A percentile compares a stretch with the other conserved stretches of the same genome.
Conservation (phyloP, 2,113 vertebrate genomes). For the Scytalopus superciliaris region DNA sequence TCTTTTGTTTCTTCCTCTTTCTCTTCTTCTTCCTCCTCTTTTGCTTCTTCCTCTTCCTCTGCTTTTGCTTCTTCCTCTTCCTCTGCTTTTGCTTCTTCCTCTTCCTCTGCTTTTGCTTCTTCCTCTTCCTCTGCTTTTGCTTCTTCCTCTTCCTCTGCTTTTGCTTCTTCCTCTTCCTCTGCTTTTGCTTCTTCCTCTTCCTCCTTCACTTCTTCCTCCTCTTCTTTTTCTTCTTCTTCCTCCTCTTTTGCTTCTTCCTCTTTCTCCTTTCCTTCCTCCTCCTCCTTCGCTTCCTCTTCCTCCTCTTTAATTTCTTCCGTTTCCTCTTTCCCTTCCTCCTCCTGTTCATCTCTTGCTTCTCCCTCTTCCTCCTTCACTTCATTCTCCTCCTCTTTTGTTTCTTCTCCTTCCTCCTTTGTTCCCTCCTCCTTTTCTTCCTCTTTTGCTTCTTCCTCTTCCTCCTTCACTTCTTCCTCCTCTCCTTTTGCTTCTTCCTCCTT, state of each 20-base stretch:
- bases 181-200: not conserved
- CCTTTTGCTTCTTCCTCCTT: not conserved
- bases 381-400: not conserved
- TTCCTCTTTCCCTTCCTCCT: not conserved
- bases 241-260: not conserved
- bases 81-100: not conserved
- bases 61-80: not conserved
- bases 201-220: not conserved
- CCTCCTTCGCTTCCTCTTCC: not conserved
- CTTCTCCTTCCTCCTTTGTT: not conserved
- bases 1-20: rapidly evolving
- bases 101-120: not conserved
- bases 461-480: not conserved
- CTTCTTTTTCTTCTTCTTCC: not conserved
- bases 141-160: not conserved
- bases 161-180: not conserved
- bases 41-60: not conserved
- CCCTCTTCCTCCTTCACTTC: not conserved
- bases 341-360: not conserved
- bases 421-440: not conserved
- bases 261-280: not conserved
- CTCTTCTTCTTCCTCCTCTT: not conserved
- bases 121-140: not conserved
- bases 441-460: not conserved
- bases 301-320: not conserved